These are phyloP conservation scores for Leucophora obtusa DNA, from an alignment of 2,888 invertebrate species.

Conservation along the genomic window DNA sequence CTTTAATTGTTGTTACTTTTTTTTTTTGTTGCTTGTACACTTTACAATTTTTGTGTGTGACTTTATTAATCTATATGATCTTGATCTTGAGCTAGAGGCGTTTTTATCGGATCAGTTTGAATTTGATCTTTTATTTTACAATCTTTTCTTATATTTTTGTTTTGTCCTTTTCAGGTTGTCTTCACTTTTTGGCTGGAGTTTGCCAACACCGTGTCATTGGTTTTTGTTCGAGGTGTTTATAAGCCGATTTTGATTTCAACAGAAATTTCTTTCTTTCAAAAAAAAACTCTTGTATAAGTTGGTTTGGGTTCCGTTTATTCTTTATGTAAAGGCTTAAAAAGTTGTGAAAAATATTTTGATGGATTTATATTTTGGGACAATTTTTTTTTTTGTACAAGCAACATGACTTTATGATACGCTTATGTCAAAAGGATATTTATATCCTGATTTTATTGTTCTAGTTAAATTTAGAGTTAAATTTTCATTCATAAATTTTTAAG, in stretches of 20 bases:
- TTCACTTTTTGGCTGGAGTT: conserved; percentile 45
- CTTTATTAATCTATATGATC: conserved; percentile 60
- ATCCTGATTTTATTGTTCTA: background rate
- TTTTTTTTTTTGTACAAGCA: conserved; percentile 65
- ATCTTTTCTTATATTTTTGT: conserved; percentile 15
- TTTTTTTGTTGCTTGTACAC: background rate
- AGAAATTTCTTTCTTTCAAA: conserved; percentile 64
- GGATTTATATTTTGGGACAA: conserved; percentile 65
- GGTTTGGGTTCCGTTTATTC: background rate
- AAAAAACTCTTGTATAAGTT: background rate
- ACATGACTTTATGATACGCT: conserved; percentile 70
- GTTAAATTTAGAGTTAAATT: background rate
- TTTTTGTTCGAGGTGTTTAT: conserved; percentile 65
- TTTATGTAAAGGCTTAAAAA: conserved; percentile 65
- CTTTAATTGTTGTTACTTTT: conserved; percentile 8
- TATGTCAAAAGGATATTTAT: conserved; percentile 12
- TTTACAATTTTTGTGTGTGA: conserved; percentile 31
- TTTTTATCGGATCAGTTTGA: conserved; percentile 62
- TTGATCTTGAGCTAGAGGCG: conserved; percentile 59
- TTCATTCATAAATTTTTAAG: conserved; percentile 12
- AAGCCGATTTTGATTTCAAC: conserved; percentile 73
- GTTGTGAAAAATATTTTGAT: conserved; percentile 73
- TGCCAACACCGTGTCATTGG: conserved; percentile 64
- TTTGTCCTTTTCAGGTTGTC: conserved; percentile 34
- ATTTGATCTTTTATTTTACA: conserved; percentile 41